Evolutionary conservation across 2,113 vertebrate species (phyloP).

Genomic region (Colaptes auratus): DNA sequence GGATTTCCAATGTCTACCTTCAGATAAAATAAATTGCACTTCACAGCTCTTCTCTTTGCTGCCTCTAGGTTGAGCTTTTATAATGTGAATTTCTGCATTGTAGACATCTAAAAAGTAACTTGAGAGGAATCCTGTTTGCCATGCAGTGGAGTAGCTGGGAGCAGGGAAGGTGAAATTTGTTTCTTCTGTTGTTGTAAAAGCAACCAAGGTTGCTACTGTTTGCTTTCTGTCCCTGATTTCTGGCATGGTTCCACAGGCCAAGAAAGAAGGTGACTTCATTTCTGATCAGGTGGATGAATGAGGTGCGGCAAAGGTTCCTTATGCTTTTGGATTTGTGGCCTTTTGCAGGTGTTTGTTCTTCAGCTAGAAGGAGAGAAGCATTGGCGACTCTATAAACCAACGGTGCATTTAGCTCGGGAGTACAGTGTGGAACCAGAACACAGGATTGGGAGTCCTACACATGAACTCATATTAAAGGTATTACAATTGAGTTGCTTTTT

Average conservation of each 20-base stretch:
- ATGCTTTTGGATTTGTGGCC: background rate
- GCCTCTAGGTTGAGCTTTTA: background rate
- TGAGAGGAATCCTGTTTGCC: background rate
- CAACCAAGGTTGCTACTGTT: background rate
- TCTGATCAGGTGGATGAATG: background rate
- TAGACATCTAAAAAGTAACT: background rate
- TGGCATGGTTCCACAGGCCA: background rate
- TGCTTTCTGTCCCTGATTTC: background rate
- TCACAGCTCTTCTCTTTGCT: background rate
- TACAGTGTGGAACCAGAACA: conserved; percentile 84
- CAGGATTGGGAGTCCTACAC: conserved; percentile 83
- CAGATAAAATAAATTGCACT: background rate
- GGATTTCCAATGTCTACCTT: background rate
- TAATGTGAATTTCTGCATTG: background rate
- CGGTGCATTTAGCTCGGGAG: conserved; percentile 83
- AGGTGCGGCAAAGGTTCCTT: background rate
- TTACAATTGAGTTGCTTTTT: rapidly evolving
- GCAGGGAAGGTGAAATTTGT: background rate
- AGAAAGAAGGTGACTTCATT: background rate
- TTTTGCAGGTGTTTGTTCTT: conserved; percentile 87
- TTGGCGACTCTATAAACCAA: conserved; percentile 88
- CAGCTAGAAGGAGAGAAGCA: conserved; percentile 92
- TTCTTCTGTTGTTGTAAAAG: background rate
- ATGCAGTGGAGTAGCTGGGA: background rate
- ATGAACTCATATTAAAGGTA: conserved; percentile 88